Evolutionary conservation across 30 jellyfish, hydroid and myxozoan species (phyloP).

Genomic region (Aurelia aurita complex sp. Pacific): DNA sequence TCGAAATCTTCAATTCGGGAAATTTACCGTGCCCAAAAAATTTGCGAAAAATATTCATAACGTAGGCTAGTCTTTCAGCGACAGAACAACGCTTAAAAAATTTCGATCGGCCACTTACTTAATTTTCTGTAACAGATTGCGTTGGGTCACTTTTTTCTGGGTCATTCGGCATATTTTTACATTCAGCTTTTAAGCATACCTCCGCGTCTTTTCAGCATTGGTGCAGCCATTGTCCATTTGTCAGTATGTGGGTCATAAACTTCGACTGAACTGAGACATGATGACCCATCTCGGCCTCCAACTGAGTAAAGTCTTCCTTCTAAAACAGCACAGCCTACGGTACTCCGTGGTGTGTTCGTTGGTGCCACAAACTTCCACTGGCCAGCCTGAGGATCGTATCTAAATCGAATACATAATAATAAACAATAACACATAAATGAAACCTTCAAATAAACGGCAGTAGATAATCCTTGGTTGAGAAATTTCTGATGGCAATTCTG

Average conservation of each 20-base stretch:
- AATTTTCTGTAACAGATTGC: too few species aligned
- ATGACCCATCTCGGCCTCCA: constrained; percentile 98
- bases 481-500: too few species aligned
- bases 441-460: not conserved
- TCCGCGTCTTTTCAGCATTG: constrained; percentile 96
- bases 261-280: constrained; percentile 95
- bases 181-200: constrained; percentile 32
- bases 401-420: constrained; percentile 9
- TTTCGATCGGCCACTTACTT: too few species aligned
- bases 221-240: constrained; percentile 98
- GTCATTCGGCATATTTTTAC: too few species aligned
- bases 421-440: not conserved
- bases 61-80: too few species aligned
- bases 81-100: too few species aligned
- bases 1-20: too few species aligned
- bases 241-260: constrained; percentile 96
- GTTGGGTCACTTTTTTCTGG: too few species aligned
- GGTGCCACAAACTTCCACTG: constrained; percentile 96
- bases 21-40: too few species aligned
- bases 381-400: constrained; percentile 89
- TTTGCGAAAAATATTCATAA: too few species aligned
- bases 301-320: constrained; percentile 89
- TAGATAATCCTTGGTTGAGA: too few species aligned
- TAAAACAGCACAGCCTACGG: constrained; percentile 93
- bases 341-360: constrained; percentile 92